Evolutionary conservation across 2,888 invertebrate genomes (phyloP).

Genomic region (Pasiphila rectangulata): DNA sequence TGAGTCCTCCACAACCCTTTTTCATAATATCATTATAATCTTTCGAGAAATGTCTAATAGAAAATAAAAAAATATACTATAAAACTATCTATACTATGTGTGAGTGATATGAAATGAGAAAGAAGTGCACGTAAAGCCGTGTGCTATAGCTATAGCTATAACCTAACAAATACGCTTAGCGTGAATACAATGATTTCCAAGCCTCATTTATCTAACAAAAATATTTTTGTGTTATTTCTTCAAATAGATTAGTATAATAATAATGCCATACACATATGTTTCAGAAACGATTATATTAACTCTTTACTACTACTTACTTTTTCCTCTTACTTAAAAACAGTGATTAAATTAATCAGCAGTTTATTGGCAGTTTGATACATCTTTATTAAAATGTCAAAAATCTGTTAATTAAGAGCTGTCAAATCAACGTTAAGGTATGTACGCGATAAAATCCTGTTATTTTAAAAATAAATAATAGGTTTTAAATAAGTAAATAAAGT

Average conservation of each 20-base stretch:
- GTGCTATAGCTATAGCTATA: slow-evolving; percentile 36
- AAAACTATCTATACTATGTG: slow-evolving; percentile 28
- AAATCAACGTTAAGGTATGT: too few species aligned
- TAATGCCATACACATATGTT: too few species aligned
- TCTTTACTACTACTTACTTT: too few species aligned
- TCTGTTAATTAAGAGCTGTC: too few species aligned
- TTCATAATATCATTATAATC: slow-evolving; percentile 21
- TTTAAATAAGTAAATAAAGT: not conserved
- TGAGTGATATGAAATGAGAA: slow-evolving; percentile 37
- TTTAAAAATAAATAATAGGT: not conserved
- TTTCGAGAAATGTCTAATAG: slow-evolving; percentile 21
- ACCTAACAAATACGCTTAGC: slow-evolving; percentile 22
- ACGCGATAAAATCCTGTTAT: too few species aligned
- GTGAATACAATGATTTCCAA: slow-evolving; percentile 4
- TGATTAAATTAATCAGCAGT: too few species aligned
- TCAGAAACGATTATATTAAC: too few species aligned
- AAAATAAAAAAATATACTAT: slow-evolving; percentile 26
- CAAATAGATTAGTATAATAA: not conserved
- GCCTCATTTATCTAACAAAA: not conserved
- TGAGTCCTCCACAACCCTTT: slow-evolving; percentile 78
- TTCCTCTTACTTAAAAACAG: too few species aligned
- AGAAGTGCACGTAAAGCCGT: slow-evolving; percentile 41
- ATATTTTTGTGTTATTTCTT: slow-evolving; percentile 13
- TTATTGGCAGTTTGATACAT: too few species aligned
- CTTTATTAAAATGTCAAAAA: too few species aligned